A percentile compares a stretch with the other conserved stretches of the same genome.
phyloP scores from a whole-genome alignment of 1,140 invertebrate species.

The Drusus annulatus region DNA sequence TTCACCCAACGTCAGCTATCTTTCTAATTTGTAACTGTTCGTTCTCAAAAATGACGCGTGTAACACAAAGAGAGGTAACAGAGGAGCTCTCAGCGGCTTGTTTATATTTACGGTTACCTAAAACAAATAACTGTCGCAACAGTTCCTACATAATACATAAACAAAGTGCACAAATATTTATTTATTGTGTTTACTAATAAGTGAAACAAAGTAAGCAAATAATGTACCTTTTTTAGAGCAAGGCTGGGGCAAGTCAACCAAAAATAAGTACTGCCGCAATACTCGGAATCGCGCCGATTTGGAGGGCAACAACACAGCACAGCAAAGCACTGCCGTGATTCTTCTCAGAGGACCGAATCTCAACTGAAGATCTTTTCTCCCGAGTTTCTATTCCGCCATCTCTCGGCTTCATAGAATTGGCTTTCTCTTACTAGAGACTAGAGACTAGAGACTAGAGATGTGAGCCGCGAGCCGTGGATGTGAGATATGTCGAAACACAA shows the following conservation, averaged over 20 bases:
- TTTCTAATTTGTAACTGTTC: too few species aligned
- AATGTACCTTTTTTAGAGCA: too few species aligned
- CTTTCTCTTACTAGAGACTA: slow-evolving; percentile 25
- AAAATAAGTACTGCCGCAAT: neutral
- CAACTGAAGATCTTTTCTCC: slow-evolving; percentile 11
- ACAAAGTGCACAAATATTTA: too few species aligned
- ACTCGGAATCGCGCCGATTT: neutral
- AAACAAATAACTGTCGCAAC: too few species aligned
- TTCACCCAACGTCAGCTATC: too few species aligned
- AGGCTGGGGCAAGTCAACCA: neutral
- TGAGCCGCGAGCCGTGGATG: neutral
- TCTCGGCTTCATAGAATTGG: slow-evolving; percentile 23
- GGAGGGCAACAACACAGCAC: neutral
- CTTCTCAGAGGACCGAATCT: slow-evolving; percentile 1
- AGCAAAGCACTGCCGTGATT: neutral
- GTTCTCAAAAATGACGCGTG: too few species aligned
- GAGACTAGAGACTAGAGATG: neutral
- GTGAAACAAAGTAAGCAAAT: too few species aligned
- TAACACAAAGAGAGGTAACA: too few species aligned
- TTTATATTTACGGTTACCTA: too few species aligned
- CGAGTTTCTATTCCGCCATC: slow-evolving; percentile 28
- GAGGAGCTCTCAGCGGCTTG: too few species aligned
- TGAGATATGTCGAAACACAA: slow-evolving; percentile 10
- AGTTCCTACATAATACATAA: too few species aligned
- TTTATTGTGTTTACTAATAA: too few species aligned